phyloP scores from a whole-genome alignment of 1,140 invertebrate species.

The Drosophila pectinifera region DNA sequence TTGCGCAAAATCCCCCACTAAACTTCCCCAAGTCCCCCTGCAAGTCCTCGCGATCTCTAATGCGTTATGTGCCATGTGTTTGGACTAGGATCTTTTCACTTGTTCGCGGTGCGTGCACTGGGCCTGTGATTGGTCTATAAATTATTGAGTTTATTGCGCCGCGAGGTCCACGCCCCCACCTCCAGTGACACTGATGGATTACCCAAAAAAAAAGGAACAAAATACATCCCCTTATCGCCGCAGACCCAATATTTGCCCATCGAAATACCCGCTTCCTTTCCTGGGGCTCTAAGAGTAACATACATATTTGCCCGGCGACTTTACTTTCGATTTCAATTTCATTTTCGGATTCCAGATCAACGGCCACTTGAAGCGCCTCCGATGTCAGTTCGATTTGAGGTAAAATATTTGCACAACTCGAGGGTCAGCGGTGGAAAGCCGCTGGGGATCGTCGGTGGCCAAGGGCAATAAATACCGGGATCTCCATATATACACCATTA shows the following conservation, averaged over 20 bases:
- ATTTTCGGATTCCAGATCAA: slow-evolving; percentile 42
- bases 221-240: slow-evolving; percentile 21
- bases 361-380: slow-evolving; percentile 9
- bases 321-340: slow-evolving; percentile 66
- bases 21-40: not conserved
- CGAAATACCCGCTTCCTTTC: slow-evolving; percentile 50
- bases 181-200: slow-evolving; percentile 78
- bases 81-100: slow-evolving; percentile 82
- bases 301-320: slow-evolving; percentile 60
- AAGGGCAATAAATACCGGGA: not conserved
- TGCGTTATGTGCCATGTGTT: slow-evolving; percentile 76
- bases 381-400: slow-evolving; percentile 30
- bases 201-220: slow-evolving; percentile 17
- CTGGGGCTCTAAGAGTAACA: slow-evolving; percentile 3
- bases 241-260: slow-evolving; percentile 66
- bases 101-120: slow-evolving; percentile 76
- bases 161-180: slow-evolving; percentile 50
- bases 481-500: not conserved
- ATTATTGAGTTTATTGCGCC: slow-evolving; percentile 73
- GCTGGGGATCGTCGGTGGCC: slow-evolving; percentile 1
- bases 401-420: slow-evolving; percentile 74
- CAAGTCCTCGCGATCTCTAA: slow-evolving; percentile 41
- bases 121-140: slow-evolving; percentile 75
- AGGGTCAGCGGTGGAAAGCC: slow-evolving; percentile 50
- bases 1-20: slow-evolving; percentile 52